Evolutionary conservation across 1,140 invertebrate genomes (phyloP).

Genomic region (Oedothorax gibbosus): DNA sequence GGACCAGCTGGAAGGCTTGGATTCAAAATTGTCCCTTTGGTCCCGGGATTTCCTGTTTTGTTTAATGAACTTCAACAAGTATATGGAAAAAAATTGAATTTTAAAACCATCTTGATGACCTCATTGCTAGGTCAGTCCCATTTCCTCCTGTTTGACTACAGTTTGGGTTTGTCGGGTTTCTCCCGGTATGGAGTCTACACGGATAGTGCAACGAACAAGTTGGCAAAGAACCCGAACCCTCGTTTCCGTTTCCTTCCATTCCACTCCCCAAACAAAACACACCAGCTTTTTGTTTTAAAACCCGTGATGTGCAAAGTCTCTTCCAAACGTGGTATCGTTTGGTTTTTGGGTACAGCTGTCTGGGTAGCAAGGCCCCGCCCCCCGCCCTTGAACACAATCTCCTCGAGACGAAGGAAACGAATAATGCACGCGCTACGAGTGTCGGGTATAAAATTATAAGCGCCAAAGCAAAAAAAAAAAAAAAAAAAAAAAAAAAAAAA

Average conservation of each 20-base stretch:
- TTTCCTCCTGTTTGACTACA: no score
- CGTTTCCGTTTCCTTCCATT: no score
- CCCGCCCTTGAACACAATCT: not conserved
- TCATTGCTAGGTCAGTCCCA: not conserved
- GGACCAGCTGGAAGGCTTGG: not conserved
- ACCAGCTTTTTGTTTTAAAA: not conserved
- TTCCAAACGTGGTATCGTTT: not conserved
- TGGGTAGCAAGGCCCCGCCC: no score
- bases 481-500: not conserved
- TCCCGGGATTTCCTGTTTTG: not conserved
- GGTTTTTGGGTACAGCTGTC: not conserved
- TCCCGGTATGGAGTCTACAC: not conserved
- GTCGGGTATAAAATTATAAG: not conserved
- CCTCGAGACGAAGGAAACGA: not conserved
- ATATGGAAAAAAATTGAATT: not conserved
- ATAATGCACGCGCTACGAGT: not conserved
- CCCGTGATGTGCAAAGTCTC: not conserved
- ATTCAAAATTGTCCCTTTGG: not conserved
- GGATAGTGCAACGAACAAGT: not conserved
- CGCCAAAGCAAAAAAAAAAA: not conserved
- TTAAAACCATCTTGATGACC: not conserved
- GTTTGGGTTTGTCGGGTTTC: not conserved
- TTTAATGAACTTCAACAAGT: not conserved
- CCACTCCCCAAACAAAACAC: no score
- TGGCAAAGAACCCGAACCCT: not conserved